Evolutionary conservation across 53 echinoderm and acorn worm species (phyloP).

Genomic region (Holothuria scabra): DNA sequence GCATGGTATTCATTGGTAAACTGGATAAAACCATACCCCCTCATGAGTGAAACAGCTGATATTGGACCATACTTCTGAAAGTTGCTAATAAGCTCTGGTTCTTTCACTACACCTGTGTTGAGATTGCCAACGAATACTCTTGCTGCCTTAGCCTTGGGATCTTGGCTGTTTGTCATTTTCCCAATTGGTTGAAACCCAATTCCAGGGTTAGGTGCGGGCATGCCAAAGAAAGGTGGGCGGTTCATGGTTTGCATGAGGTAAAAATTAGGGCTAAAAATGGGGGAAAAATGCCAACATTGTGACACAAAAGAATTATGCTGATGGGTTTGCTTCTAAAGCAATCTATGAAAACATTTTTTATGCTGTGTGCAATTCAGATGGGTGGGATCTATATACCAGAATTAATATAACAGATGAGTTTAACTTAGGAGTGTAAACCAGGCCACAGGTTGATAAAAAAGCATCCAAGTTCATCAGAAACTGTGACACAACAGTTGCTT

Average conservation of each 20-base stretch:
- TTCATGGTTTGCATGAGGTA: slow-evolving; percentile 14
- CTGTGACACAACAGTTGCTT: too few relatives aligned
- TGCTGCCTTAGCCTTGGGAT: slow-evolving; percentile 83
- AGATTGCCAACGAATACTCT: slow-evolving; percentile 96
- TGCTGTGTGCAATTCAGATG: too few relatives aligned
- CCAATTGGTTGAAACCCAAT: slow-evolving; percentile 49
- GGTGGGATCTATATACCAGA: too few relatives aligned
- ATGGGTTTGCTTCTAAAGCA: too few relatives aligned
- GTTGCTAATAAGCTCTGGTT: slow-evolving; percentile 67
- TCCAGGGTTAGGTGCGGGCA: slow-evolving; percentile 29
- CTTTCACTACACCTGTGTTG: slow-evolving; percentile 76
- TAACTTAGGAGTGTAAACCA: too few relatives aligned
- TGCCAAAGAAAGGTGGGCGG: slow-evolving; percentile 48
- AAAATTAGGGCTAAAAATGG: too few relatives aligned
- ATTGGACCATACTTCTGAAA: slow-evolving; percentile 84
- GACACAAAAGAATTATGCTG: too few relatives aligned
- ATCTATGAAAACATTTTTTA: too few relatives aligned
- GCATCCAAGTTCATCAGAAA: too few relatives aligned
- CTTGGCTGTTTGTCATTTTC: slow-evolving; percentile 89
- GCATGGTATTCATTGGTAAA: slow-evolving; percentile 75
- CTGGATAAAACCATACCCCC: slow-evolving; percentile 92
- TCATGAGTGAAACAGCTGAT: slow-evolving; percentile 81
- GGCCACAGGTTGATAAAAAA: too few relatives aligned
- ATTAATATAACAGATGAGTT: too few relatives aligned
- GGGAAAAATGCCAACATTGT: too few relatives aligned